Percentiles rank a stretch among this genome's conserved stretches.
These are phyloP conservation scores for Hypsibius dujardini DNA, from an alignment of 1,140 invertebrate genomes.

Conservation along the genomic window DNA sequence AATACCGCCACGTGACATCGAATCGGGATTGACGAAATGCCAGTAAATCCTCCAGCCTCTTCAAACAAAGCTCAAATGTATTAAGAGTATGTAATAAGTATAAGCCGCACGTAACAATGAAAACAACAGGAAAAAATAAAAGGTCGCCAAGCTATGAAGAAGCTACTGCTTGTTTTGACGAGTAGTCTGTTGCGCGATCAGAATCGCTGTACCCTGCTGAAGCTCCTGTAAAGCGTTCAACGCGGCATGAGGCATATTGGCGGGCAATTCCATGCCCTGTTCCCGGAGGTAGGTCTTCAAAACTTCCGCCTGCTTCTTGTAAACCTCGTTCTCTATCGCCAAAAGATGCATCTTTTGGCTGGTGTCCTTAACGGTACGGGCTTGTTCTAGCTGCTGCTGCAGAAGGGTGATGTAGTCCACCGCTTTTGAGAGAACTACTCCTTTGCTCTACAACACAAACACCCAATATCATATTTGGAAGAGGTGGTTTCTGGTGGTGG, in stretches of 20 bases:
- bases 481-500: not conserved
- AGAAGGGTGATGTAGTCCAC: constrained; percentile 6
- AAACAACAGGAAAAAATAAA: too few species aligned
- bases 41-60: too few species aligned
- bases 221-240: not conserved
- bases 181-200: constrained; percentile 7
- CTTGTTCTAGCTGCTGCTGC: not conserved
- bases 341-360: constrained; percentile 1
- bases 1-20: too few species aligned
- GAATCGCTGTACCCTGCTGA: constrained; percentile 13
- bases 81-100: too few species aligned
- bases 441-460: constrained; percentile 1
- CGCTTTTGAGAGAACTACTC: constrained; percentile 6
- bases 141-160: too few species aligned
- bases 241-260: constrained; percentile 4
- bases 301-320: constrained; percentile 15
- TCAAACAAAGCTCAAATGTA: too few species aligned
- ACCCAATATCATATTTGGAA: not conserved
- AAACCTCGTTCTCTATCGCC: constrained; percentile 15
- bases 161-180: not conserved
- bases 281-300: constrained; percentile 13
- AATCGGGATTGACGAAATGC: too few species aligned
- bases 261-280: constrained; percentile 3
- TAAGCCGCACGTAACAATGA: too few species aligned
- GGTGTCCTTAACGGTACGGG: not conserved